These are phyloP conservation scores for Tetrapedia diversipes DNA, from an alignment of 2,888 invertebrate species.

Conservation along the genomic window DNA sequence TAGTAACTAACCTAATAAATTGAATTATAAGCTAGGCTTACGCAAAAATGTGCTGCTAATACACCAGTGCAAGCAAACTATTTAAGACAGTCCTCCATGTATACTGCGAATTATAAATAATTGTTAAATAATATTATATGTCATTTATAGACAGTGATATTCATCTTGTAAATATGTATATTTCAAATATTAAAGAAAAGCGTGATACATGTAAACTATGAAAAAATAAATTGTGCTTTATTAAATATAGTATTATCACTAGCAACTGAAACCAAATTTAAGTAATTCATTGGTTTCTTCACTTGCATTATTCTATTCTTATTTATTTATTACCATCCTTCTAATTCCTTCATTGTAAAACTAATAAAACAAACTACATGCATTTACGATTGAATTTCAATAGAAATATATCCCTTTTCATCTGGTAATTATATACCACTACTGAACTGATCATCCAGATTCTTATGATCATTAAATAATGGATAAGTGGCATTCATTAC, in stretches of 20 bases:
- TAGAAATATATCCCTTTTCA: no score
- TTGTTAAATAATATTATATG: constrained; percentile 62
- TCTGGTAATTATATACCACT: no score
- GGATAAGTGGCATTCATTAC: no score
- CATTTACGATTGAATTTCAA: no score
- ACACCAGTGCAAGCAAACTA: constrained; percentile 63
- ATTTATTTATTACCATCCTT: background rate
- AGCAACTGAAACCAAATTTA: background rate
- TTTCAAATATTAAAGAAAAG: constrained; percentile 72
- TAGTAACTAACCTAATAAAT: constrained; percentile 56
- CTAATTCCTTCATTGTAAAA: no score
- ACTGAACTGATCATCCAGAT: no score
- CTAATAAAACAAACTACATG: no score
- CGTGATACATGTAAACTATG: constrained; percentile 75
- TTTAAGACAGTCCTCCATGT: constrained; percentile 61
- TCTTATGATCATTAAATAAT: no score
- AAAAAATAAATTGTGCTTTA: constrained; percentile 79
- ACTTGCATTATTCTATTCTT: background rate
- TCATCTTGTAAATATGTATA: constrained; percentile 79
- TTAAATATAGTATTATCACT: constrained; percentile 76
- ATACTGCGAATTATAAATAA: constrained; percentile 65
- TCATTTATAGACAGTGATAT: constrained; percentile 69
- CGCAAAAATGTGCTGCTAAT: constrained; percentile 50
- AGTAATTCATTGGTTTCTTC: background rate
- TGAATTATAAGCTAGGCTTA: constrained; percentile 62